Percentiles rank a stretch among this genome's conserved stretches.
phyloP scores from a whole-genome alignment of 92 coral and sea anemone genomes.

The Blastomussa wellsi region DNA sequence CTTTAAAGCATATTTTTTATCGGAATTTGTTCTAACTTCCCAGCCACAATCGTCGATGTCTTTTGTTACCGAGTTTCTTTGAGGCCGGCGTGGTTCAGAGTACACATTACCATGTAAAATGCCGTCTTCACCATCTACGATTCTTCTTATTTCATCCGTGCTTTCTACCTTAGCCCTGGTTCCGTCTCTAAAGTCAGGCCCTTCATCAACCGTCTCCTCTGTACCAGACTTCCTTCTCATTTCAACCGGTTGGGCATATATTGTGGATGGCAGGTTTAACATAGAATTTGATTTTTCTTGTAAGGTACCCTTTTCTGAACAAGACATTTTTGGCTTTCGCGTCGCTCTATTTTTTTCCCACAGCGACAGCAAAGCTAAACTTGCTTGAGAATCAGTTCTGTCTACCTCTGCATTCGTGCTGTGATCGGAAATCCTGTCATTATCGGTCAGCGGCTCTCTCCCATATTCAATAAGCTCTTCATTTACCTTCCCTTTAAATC shows the following conservation, averaged over 20 bases:
- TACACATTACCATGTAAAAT: background rate
- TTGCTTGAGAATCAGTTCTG: background rate
- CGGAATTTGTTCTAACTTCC: background rate
- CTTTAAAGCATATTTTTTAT: background rate
- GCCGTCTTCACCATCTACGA: background rate
- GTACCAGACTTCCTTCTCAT: background rate
- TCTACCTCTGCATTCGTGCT: background rate
- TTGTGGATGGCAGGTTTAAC: background rate
- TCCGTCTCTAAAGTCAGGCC: background rate
- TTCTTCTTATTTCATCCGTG: background rate
- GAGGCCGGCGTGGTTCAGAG: background rate
- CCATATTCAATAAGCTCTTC: conserved; percentile 10
- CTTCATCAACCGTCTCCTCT: background rate
- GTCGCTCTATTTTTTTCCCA: background rate
- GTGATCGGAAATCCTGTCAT: background rate
- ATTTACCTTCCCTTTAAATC: conserved; percentile 21
- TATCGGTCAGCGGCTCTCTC: background rate
- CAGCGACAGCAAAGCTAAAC: background rate
- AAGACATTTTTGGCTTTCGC: background rate
- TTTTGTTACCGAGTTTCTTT: background rate
- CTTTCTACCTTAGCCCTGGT: background rate
- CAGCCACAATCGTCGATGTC: background rate
- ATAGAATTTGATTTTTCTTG: background rate
- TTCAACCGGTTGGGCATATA: background rate
- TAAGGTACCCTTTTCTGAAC: background rate